phyloP scores from a whole-genome alignment of 2,797 vertebrate genomes.

The Poecilia velifera region DNA sequence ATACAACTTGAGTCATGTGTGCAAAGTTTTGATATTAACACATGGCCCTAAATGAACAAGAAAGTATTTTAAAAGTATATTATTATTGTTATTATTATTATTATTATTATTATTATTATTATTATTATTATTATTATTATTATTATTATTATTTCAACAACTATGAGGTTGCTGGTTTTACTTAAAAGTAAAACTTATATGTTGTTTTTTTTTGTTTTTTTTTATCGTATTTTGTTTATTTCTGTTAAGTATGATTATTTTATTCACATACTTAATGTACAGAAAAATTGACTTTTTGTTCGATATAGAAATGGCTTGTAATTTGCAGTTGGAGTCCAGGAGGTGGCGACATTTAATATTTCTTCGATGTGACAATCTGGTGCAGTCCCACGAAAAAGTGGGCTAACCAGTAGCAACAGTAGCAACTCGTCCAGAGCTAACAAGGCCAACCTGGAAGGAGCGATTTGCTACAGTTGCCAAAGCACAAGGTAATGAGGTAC shows the following conservation, averaged over 20 bases:
- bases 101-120: background rate
- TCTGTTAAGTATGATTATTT: background rate
- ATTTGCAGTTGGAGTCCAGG: background rate
- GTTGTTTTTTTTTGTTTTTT: too few species aligned
- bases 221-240: background rate
- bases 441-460: background rate
- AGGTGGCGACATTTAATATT: conserved; percentile 25
- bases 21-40: background rate
- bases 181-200: background rate
- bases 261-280: background rate
- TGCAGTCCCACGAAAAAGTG: conserved; percentile 24
- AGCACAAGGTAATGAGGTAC: conserved; percentile 51
- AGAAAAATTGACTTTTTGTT: background rate
- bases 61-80: background rate
- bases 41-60: background rate
- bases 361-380: too few species aligned
- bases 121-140: background rate
- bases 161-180: background rate
- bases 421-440: conserved; percentile 7
- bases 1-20: background rate
- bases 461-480: conserved; percentile 4
- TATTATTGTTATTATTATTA: background rate
- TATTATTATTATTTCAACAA: background rate
- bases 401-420: conserved; percentile 4
- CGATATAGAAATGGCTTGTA: background rate